Evolutionary conservation across 2,113 vertebrate species (phyloP).

Genomic region (Passer domesticus): DNA sequence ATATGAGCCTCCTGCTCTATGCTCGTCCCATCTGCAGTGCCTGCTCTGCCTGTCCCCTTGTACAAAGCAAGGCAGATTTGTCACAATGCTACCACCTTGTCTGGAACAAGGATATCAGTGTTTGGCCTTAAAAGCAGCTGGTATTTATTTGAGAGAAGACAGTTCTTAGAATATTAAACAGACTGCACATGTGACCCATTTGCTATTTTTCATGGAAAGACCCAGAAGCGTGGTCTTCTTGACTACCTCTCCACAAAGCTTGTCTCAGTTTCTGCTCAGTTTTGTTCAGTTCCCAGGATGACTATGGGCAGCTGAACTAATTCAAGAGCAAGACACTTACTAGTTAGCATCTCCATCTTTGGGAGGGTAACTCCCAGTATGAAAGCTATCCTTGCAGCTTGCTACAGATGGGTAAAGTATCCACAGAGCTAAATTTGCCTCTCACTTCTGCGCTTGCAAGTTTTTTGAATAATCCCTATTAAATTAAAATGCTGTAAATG

Average conservation of each 20-base stretch:
- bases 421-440: not conserved
- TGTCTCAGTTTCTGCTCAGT: not conserved
- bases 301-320: not conserved
- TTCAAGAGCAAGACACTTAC: not conserved
- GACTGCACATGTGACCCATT: not conserved
- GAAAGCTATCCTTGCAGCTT: not conserved
- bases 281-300: not conserved
- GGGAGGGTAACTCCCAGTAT: not conserved
- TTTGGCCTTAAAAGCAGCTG: not conserved
- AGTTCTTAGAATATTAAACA: not conserved
- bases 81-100: not conserved
- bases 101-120: not conserved
- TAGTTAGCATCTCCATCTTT: not conserved
- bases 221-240: not conserved
- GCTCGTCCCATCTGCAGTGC: not conserved
- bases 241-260: not conserved
- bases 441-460: not conserved
- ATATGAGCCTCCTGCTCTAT: not conserved
- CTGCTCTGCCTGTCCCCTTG: rapidly evolving
- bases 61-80: not conserved
- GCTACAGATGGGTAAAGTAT: not conserved
- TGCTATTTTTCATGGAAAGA: not conserved
- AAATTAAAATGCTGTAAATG: not conserved
- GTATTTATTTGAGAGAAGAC: not conserved
- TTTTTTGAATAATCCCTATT: not conserved